Evolutionary conservation across 2,888 invertebrate genomes (phyloP).

Genomic region (Synergus umbraculus): DNA sequence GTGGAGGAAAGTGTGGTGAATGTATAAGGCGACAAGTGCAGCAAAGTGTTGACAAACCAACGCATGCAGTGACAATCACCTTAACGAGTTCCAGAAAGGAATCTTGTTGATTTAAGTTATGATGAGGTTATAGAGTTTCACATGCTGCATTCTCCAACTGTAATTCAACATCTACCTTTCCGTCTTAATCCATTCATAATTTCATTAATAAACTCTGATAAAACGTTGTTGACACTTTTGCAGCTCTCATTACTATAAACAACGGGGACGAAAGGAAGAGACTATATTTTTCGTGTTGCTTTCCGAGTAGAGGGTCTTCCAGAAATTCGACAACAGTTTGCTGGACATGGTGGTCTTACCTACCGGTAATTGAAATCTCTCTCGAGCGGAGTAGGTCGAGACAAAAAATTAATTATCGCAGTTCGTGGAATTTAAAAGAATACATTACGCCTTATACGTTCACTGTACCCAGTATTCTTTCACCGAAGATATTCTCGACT

Average conservation of each 20-base stretch:
- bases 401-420: conserved; percentile 26
- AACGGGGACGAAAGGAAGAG: not conserved
- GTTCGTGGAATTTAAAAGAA: conserved; percentile 27
- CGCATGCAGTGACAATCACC: conserved; percentile 18
- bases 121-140: not conserved
- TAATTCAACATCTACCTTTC: not conserved
- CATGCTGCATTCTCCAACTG: not conserved
- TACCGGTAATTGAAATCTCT: conserved; percentile 28
- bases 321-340: conserved; percentile 10
- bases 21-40: not conserved
- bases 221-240: not conserved
- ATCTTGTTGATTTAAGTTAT: not conserved
- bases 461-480: not conserved
- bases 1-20: not conserved
- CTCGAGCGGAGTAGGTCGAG: not conserved
- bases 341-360: not conserved
- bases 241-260: not conserved
- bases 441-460: not conserved
- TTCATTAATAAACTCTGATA: not conserved
- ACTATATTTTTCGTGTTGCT: not conserved
- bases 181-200: not conserved
- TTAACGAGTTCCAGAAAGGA: conserved; percentile 32
- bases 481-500: not conserved
- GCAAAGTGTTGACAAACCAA: conserved; percentile 1
- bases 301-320: not conserved